Base-by-base conservation (phyloP, 2,113 vertebrate species). In the Asarcornis scutulata region DNA sequence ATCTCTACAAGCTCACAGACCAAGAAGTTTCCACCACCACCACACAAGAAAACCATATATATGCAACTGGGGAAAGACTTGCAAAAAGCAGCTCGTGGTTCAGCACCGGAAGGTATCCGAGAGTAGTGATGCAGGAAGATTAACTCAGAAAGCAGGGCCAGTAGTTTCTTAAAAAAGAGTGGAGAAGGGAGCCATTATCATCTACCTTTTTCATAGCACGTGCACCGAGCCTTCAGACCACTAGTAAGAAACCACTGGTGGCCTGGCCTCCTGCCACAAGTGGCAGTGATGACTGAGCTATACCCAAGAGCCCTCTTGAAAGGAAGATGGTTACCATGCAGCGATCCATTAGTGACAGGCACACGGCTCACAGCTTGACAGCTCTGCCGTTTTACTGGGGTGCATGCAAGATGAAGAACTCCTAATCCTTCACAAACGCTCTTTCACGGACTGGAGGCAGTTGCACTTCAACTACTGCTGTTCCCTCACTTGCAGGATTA, bases 11-110 rank as follows among this genome's bases (percentile, higher is more conserved):
- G 40, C 53, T 89, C 69, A 79, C 11, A 42, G 74, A 72, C 7
- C 15, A 82, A 31, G 34, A 81, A 67, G 18, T 10, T 11, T 12
- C 7, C 11, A 63, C 44, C 17, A 63, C 44, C 17, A 53, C 44
- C 71, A 32, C 9, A 59, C 8, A 69, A 36, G 36, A 71, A 84
- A 89, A 27, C 13, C 0, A 0, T 7, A 25, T 1, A 4, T 29
- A 64, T 0, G 3, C 52, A 79, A 50, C 44, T 22, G n/a, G 3
- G n/a, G 31, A 88, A 95, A 94, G 66, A 84, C 20, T 42, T 79
- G 27, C 32, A 50, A 85, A 91, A 74, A 88, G 34, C 58, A 84
- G 63, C 20, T 31, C 55, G 25, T 50, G 31, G 16, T 81, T 91
- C 71, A 80, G 81, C 44, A 62, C 22, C 75, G 48, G 23, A 88